Evolutionary conservation across 2,888 invertebrate genomes (phyloP).

Genomic region (Leptinotarsa tumamoca): DNA sequence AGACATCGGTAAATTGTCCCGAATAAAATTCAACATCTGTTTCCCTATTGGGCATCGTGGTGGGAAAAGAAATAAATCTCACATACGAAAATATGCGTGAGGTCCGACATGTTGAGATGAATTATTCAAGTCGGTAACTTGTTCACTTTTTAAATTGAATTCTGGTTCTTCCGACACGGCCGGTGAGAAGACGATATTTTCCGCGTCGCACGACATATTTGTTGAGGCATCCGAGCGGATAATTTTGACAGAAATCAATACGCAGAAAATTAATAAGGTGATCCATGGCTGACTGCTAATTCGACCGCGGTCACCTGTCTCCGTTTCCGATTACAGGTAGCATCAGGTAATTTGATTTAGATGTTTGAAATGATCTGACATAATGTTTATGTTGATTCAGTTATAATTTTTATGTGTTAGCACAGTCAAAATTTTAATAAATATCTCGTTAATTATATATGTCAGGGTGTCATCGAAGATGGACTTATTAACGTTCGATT

Average conservation of each 20-base stretch:
- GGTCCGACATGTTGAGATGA: conserved; percentile 60
- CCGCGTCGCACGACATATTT: conserved; percentile 36
- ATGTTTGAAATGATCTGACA: not conserved
- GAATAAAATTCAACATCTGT: conserved; percentile 47
- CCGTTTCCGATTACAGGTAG: not conserved
- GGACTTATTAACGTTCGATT: too few species aligned
- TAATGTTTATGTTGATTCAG: too few species aligned
- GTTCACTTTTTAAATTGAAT: conserved; percentile 56
- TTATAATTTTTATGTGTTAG: too few species aligned
- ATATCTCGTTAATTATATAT: too few species aligned
- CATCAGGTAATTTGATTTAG: not conserved
- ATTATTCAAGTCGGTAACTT: conserved; percentile 62
- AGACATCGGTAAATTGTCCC: conserved; percentile 12
- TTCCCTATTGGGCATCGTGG: conserved; percentile 54
- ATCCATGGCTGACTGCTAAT: conserved; percentile 23
- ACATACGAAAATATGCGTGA: conserved; percentile 60
- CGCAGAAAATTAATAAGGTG: conserved; percentile 32
- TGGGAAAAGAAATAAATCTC: conserved; percentile 63
- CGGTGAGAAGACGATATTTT: conserved; percentile 43
- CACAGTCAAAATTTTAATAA: too few species aligned
- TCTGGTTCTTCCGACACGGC: conserved; percentile 51
- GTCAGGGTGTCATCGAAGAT: too few species aligned
- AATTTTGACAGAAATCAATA: conserved; percentile 32
- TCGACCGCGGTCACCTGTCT: not conserved
- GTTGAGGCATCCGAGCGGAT: conserved; percentile 25